These are phyloP conservation scores for Lineus longissimus DNA, from an alignment of 1,140 invertebrate species.

Conservation along the genomic window DNA sequence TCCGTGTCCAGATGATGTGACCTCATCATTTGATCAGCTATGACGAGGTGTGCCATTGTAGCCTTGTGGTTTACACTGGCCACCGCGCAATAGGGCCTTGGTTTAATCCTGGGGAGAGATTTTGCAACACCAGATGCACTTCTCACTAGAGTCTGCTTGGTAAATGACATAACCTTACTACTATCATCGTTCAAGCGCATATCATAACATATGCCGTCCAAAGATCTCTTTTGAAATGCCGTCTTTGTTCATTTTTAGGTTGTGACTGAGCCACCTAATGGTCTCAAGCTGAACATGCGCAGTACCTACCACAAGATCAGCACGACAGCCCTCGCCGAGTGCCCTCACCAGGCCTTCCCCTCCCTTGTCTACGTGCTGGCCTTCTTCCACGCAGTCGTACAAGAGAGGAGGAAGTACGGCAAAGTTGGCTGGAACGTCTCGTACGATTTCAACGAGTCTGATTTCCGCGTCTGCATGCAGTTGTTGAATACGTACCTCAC, in stretches of 20 bases:
- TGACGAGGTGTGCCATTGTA: neutral
- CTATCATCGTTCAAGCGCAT: too few species aligned
- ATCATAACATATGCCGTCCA: too few species aligned
- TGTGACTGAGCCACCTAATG: slow-evolving; percentile 84
- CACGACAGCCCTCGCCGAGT: slow-evolving; percentile 65
- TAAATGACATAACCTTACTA: too few species aligned
- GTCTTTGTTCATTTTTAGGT: slow-evolving; percentile 58
- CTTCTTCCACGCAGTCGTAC: slow-evolving; percentile 85
- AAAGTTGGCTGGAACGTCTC: slow-evolving; percentile 91
- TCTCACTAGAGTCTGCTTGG: too few species aligned
- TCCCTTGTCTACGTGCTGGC: slow-evolving; percentile 77
- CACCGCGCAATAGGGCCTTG: too few species aligned
- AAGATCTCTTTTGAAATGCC: too few species aligned
- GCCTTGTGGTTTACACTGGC: neutral
- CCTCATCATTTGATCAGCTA: neutral
- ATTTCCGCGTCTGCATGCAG: slow-evolving; percentile 79
- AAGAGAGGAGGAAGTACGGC: slow-evolving; percentile 84
- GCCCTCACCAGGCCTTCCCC: slow-evolving; percentile 69
- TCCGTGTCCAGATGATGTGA: too few species aligned
- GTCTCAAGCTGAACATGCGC: slow-evolving; percentile 80
- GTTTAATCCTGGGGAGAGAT: too few species aligned
- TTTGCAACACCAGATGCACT: too few species aligned
- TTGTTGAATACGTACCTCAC: slow-evolving; percentile 79
- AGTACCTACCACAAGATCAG: slow-evolving; percentile 84
- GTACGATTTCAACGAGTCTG: slow-evolving; percentile 89